Percentiles rank a stretch among this genome's conserved stretches.
phyloP scores from a whole-genome alignment of 1,140 invertebrate genomes.

The Neodiprion pinetum region DNA sequence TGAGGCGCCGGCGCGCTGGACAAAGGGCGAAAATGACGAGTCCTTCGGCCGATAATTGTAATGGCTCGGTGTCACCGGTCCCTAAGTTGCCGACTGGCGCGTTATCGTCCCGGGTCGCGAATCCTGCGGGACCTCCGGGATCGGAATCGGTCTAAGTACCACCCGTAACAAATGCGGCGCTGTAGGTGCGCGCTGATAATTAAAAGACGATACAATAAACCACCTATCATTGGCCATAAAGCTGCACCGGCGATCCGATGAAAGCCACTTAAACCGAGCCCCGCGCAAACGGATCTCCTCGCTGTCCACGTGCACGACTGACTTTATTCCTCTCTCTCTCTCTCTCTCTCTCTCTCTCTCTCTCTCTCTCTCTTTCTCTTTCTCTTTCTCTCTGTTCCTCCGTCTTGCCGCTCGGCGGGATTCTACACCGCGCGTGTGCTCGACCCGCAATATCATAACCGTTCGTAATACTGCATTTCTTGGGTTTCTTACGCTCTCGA shows the following conservation, averaged over 20 bases:
- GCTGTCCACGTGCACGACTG: neutral
- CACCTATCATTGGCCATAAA: conserved; percentile 62
- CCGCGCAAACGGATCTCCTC: conserved; percentile 2
- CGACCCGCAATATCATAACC: conserved; percentile 12
- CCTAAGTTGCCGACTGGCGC: neutral
- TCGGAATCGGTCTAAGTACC: neutral
- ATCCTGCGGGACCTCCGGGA: neutral
- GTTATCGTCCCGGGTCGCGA: neutral
- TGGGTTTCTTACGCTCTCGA: too few relatives aligned
- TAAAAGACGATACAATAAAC: conserved; percentile 64
- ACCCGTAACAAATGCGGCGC: conserved; percentile 59
- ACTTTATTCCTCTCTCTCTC: neutral
- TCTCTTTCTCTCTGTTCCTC: neutral
- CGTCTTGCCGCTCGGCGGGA: neutral
- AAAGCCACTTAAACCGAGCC: neutral
- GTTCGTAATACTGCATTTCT: neutral
- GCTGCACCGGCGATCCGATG: conserved; percentile 32
- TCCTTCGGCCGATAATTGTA: conserved; percentile 19
- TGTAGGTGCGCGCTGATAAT: conserved; percentile 63
- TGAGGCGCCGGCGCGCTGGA: neutral
- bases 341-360: neutral
- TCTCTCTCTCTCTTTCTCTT: neutral
- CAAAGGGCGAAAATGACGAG: neutral
- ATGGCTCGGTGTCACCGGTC: conserved; percentile 28
- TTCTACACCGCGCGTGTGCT: conserved; percentile 23